phyloP scores from a whole-genome alignment of 2,888 invertebrate species.

The Dryobota labecula region DNA sequence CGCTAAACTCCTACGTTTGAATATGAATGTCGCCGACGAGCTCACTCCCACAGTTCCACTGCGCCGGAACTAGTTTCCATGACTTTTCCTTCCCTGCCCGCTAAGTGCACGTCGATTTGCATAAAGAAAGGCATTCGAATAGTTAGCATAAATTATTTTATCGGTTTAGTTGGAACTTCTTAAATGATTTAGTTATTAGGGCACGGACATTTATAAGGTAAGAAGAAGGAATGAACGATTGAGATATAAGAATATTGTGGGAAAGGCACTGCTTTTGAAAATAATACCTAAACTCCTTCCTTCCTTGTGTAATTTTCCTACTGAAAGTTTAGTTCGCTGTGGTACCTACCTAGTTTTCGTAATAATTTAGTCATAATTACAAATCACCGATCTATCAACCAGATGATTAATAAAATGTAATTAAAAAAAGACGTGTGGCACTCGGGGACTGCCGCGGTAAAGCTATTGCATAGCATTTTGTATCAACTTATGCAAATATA shows the following conservation, averaged over 20 bases:
- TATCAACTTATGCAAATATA: too few species aligned
- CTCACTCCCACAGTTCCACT: conserved; percentile 5
- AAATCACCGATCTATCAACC: background rate
- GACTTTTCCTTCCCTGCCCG: conserved; percentile 6
- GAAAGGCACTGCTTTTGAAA: background rate
- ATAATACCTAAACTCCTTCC: background rate
- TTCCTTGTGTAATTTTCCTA: background rate
- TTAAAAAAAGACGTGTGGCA: too few species aligned
- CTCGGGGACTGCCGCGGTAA: too few species aligned
- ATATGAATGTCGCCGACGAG: conserved; percentile 37
- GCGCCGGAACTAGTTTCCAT: conserved; percentile 14
- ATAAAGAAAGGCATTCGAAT: conserved; percentile 29
- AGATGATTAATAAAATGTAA: background rate
- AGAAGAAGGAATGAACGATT: background rate
- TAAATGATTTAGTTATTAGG: conserved; percentile 14
- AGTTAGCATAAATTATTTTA: conserved; percentile 30
- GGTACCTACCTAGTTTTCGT: background rate
- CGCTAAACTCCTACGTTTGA: conserved; percentile 31
- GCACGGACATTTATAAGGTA: background rate
- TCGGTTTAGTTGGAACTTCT: conserved; percentile 20
- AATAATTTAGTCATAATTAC: background rate
- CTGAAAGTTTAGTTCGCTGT: background rate
- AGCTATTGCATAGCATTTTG: too few species aligned
- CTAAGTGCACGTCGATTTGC: conserved; percentile 37
- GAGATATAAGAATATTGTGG: background rate